A percentile compares a stretch with the other conserved stretches of the same genome.
Evolutionary conservation across 2,888 invertebrate genomes (phyloP).

Genomic region (Dasypogon diadema): DNA sequence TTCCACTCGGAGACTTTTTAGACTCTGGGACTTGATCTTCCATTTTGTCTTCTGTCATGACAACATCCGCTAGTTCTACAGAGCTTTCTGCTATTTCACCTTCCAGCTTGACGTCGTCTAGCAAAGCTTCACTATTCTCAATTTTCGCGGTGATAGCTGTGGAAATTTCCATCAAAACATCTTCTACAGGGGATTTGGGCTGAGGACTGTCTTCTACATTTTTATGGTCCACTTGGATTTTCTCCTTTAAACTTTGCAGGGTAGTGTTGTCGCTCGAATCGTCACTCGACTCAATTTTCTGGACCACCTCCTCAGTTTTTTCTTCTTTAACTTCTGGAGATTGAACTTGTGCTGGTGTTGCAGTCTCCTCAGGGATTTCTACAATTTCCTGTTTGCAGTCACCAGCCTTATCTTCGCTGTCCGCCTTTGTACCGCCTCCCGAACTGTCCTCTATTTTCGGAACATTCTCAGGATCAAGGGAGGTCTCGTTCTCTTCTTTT

Average conservation of each 20-base stretch:
- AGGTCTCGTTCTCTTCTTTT: slow-evolving; percentile 51
- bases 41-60: not conserved
- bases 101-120: slow-evolving; percentile 34
- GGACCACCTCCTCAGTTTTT: not conserved
- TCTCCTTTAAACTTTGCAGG: slow-evolving; percentile 36
- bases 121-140: not conserved
- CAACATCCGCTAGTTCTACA: not conserved
- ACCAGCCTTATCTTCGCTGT: not conserved
- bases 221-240: slow-evolving; percentile 45
- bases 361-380: not conserved
- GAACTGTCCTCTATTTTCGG: slow-evolving; percentile 55
- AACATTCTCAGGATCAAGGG: slow-evolving; percentile 52
- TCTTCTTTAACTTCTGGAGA: slow-evolving; percentile 1
- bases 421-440: slow-evolving; percentile 25
- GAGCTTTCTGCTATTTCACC: not conserved
- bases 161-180: slow-evolving; percentile 20
- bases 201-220: slow-evolving; percentile 53
- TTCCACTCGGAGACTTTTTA: slow-evolving; percentile 56
- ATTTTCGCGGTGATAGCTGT: not conserved
- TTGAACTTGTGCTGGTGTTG: not conserved
- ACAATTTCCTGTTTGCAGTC: not conserved
- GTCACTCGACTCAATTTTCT: slow-evolving; percentile 42
- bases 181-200: slow-evolving; percentile 34
- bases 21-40: not conserved
- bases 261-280: slow-evolving; percentile 52